Evolutionary conservation across 2,797 vertebrate species (phyloP).

Genomic region (Tolypeutes matacus): DNA sequence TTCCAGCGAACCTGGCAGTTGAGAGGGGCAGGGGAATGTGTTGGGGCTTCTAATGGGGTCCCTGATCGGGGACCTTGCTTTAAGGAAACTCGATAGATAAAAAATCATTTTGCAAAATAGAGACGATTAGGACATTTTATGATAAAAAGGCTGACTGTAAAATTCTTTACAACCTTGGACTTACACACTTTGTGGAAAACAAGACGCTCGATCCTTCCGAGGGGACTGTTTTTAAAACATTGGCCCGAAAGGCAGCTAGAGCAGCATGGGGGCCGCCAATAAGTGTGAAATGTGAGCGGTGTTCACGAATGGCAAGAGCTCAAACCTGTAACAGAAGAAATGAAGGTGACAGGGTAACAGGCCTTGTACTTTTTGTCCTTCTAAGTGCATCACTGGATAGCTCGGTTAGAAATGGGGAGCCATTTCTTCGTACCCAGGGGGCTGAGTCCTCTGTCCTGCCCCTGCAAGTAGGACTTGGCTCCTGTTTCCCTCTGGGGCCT

Average conservation of each 20-base stretch:
- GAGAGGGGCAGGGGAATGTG: background rate
- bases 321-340: conserved; percentile 73
- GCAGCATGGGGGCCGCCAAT: conserved; percentile 75
- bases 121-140: background rate
- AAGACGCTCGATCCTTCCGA: conserved; percentile 66
- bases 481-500: background rate
- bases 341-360: conserved; percentile 1
- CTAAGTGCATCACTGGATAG: background rate
- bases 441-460: background rate
- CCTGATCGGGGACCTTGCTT: background rate
- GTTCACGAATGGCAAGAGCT: conserved; percentile 60
- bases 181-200: conserved; percentile 20
- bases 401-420: background rate
- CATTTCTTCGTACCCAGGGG: background rate
- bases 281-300: conserved; percentile 53
- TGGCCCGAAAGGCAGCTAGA: conserved; percentile 79
- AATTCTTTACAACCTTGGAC: background rate
- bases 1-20: background rate
- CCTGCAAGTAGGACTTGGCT: background rate
- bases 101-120: conserved; percentile 32
- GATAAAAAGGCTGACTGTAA: background rate
- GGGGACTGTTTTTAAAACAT: conserved; percentile 82
- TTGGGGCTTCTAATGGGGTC: background rate
- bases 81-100: background rate
- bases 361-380: background rate